Evolutionary conservation across 2,113 vertebrate genomes (phyloP), one percentile per base, ranked within the genome.

Genomic region (Cyanoderma ruficeps): DNA sequence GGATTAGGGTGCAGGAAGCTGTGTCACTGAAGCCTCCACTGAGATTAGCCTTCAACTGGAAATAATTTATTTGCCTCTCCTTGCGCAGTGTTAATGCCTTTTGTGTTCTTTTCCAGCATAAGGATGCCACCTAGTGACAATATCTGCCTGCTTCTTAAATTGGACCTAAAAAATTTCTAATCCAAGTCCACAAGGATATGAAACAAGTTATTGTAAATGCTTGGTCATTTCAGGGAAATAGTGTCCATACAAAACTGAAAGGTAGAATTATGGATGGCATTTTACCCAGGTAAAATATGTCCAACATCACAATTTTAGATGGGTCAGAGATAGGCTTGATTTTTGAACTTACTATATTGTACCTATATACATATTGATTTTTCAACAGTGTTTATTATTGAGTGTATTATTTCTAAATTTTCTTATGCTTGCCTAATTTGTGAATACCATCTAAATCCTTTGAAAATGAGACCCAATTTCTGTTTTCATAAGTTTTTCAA

Each of bases 101-200:
- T 23, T 9, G 16, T 9, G 5, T 33, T 91, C 83, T 97, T 97
- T 93, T 65, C 53, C 93, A 39, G 83, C 9, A 6, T 68, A 82
- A 82, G 59, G 61, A 2, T 96, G 97, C 97, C 98, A 97, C 80
- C 98, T 98, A 97, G 95, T 95, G 98, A 95, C 79, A 15, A 1
- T 1, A 50, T 21, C 3, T 9, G 18, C 8, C 31, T 56, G 9
- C 10, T 68, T 56, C 75, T 68, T 37, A 70, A 69, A 76, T 24
- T 39, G 1, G 5, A 5, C 4, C 11, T 69, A 68, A 92, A 46
- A 56, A 6, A 13, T 7, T 42, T 33, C 6, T 46, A 16, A 24
- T 47, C 13, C 9, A 68, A 64, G 1, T 46, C 15, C 14, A 37
- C 20, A 49, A 24, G 5, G 5, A 8, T 41, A 28, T 52, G 9